A percentile compares a stretch with the other conserved stretches of the same genome.
Evolutionary conservation across 2,888 invertebrate genomes (phyloP).

Genomic region (Myopa tessellatipennis): DNA sequence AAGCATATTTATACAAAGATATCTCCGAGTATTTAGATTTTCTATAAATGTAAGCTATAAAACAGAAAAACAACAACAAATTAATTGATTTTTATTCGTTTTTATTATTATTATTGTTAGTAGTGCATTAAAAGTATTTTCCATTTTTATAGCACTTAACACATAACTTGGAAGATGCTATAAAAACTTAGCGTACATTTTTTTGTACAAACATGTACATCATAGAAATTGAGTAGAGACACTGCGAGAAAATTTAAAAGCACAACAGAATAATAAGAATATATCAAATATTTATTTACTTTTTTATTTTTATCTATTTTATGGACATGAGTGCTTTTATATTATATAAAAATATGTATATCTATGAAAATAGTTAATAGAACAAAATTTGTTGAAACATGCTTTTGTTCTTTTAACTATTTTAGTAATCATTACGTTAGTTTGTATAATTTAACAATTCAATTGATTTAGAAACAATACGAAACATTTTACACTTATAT

Average conservation of each 20-base stretch:
- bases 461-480: too few species aligned
- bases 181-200: constrained; percentile 12
- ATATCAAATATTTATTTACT: not conserved
- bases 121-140: constrained; percentile 35
- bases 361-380: too few species aligned
- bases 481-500: too few species aligned
- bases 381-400: too few species aligned
- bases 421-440: too few species aligned
- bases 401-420: too few species aligned
- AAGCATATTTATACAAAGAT: too few species aligned
- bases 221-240: not conserved
- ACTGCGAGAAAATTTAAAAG: not conserved
- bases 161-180: constrained; percentile 30
- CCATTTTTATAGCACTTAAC: constrained; percentile 33
- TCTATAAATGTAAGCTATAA: constrained; percentile 52
- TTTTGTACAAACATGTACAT: not conserved
- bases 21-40: not conserved
- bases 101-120: constrained; percentile 45
- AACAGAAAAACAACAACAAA: constrained; percentile 49
- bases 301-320: too few species aligned
- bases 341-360: too few species aligned
- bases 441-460: too few species aligned
- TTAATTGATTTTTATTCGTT: constrained; percentile 58
- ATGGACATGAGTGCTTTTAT: too few species aligned
- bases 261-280: too few species aligned